phyloP scores from a whole-genome alignment of 2,888 invertebrate genomes.

The Drosophila suboccidentalis region DNA sequence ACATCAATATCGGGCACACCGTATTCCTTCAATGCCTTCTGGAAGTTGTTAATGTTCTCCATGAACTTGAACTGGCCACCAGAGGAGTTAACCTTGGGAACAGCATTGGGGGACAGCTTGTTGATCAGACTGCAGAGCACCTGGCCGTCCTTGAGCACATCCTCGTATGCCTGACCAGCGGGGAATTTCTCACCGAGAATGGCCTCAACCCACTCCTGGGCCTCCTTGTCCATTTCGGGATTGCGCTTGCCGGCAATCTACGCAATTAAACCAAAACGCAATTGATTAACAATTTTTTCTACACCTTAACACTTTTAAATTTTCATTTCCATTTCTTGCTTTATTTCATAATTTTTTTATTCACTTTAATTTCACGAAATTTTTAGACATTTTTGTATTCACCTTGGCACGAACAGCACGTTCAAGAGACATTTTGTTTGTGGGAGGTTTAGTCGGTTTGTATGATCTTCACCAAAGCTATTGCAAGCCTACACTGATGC shows the following conservation, averaged over 20 bases:
- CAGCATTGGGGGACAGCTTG: constrained; percentile 94
- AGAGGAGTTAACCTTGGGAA: constrained; percentile 95
- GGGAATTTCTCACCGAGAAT: constrained; percentile 96
- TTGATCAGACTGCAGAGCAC: constrained; percentile 98
- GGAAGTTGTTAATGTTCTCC: constrained; percentile 99
- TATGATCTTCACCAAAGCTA: constrained; percentile 81
- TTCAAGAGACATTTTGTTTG: constrained; percentile 93
- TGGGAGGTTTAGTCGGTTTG: constrained; percentile 53
- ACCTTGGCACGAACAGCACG: constrained; percentile 96
- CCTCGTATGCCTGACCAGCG: constrained; percentile 92
- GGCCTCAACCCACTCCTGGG: constrained; percentile 96
- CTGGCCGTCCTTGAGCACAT: constrained; percentile 95
- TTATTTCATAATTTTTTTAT: constrained; percentile 11
- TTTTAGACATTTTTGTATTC: constrained; percentile 79
- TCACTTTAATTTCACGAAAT: background rate
- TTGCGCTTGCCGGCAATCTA: constrained; percentile 94
- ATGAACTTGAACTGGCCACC: constrained; percentile 99
- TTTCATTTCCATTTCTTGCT: constrained; percentile 5
- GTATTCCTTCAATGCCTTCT: constrained; percentile 93
- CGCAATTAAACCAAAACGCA: constrained; percentile 23
- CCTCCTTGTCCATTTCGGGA: constrained; percentile 93
- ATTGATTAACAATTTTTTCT: constrained; percentile 15
- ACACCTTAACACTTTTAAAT: constrained; percentile 32
- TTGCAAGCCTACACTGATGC: constrained; percentile 83
- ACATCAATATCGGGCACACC: constrained; percentile 96